Percentiles rank a stretch among this genome's conserved stretches.
phyloP scores from a whole-genome alignment of 2,888 invertebrate species.

The Polydesmus complanatus region DNA sequence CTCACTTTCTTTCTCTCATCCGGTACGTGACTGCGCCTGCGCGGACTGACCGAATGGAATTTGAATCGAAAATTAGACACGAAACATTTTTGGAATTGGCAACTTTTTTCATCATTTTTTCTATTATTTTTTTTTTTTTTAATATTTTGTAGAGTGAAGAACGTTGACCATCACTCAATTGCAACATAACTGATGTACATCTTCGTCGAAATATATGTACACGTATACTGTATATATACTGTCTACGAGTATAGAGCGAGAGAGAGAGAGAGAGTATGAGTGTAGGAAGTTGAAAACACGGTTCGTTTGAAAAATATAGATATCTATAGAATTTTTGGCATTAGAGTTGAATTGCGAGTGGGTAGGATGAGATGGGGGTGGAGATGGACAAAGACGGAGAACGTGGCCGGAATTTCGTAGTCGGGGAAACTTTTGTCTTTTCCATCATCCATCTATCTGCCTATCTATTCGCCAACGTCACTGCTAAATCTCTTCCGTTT shows the following conservation, averaged over 20 bases:
- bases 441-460: too few relatives aligned
- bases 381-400: too few relatives aligned
- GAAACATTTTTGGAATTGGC: background rate
- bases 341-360: too few relatives aligned
- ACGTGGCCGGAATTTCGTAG: too few relatives aligned
- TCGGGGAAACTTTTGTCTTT: too few relatives aligned
- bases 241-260: too few relatives aligned
- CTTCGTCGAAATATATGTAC: background rate
- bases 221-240: background rate
- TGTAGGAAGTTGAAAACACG: background rate
- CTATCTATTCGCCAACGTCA: too few relatives aligned
- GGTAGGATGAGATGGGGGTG: too few relatives aligned
- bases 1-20: background rate
- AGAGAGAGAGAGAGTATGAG: background rate
- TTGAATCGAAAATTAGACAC: background rate
- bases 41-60: background rate
- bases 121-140: background rate
- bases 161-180: too few relatives aligned
- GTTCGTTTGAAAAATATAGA: background rate
- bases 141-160: background rate
- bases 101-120: background rate
- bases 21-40: background rate
- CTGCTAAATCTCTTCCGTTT: too few relatives aligned
- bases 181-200: too few relatives aligned
- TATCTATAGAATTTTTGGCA: too few relatives aligned